phyloP scores from a whole-genome alignment of 2,113 vertebrate genomes.

The Delphinapterus leucas region DNA sequence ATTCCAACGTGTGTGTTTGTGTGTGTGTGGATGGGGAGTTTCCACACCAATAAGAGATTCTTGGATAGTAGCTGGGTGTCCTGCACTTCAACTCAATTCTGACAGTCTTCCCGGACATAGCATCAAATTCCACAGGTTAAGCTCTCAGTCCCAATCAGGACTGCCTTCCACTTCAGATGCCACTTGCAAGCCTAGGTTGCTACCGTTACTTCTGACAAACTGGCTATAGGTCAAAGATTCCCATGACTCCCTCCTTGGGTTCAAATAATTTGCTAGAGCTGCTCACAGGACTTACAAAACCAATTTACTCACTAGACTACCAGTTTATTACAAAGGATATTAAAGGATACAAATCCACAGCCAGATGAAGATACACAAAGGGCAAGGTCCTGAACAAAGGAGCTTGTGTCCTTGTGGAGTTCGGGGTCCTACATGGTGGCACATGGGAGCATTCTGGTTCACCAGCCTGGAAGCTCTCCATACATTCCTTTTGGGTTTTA shows the following conservation, averaged over 20 bases:
- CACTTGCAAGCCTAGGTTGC: background rate
- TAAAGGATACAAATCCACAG: background rate
- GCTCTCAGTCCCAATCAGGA: background rate
- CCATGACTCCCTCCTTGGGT: background rate
- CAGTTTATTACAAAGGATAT: background rate
- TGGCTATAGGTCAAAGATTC: background rate
- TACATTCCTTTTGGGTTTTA: background rate
- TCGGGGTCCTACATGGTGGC: background rate
- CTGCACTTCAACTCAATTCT: background rate
- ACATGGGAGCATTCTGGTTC: background rate
- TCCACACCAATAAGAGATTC: background rate
- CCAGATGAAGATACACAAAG: background rate
- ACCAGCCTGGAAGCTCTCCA: background rate
- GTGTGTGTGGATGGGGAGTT: background rate
- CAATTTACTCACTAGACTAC: background rate
- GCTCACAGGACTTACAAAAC: background rate
- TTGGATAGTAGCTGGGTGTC: background rate
- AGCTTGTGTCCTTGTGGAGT: background rate
- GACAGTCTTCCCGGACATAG: background rate
- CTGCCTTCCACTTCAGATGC: background rate
- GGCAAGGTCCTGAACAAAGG: background rate
- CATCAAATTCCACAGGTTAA: background rate
- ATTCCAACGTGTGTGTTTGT: background rate
- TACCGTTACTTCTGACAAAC: background rate
- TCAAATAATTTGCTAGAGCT: background rate